These are phyloP conservation scores for Cotesia chilonis DNA, from an alignment of 1,140 invertebrate species.

Conservation along the genomic window DNA sequence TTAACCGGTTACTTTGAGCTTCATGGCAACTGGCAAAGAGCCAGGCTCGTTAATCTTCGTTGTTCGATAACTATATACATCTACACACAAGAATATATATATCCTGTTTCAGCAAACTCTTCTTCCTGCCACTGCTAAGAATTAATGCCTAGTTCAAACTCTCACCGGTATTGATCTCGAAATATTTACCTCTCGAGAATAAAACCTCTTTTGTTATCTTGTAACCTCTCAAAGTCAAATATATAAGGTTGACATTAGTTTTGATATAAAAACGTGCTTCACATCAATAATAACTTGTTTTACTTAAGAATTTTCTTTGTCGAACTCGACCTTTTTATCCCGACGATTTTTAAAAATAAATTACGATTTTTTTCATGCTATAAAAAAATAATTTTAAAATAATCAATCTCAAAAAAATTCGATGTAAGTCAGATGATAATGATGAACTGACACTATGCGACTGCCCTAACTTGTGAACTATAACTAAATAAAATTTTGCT, in stretches of 20 bases:
- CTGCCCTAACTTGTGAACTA: too few species aligned
- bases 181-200: constrained; percentile 26
- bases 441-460: too few species aligned
- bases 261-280: background rate
- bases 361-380: too few species aligned
- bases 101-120: constrained; percentile 27
- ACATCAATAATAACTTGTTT: background rate
- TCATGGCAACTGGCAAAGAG: constrained; percentile 34
- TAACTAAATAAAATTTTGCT: too few species aligned
- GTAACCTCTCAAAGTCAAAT: background rate
- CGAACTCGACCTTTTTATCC: too few species aligned
- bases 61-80: constrained; percentile 18
- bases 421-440: too few species aligned
- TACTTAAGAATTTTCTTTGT: too few species aligned
- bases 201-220: background rate
- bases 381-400: too few species aligned
- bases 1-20: constrained; percentile 5
- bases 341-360: too few species aligned
- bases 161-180: constrained; percentile 33
- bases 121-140: constrained; percentile 39
- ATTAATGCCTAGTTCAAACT: constrained; percentile 36
- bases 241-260: background rate
- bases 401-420: too few species aligned
- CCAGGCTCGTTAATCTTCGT: constrained; percentile 40
- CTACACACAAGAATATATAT: too few species aligned